Base-by-base conservation (phyloP, 2,888 invertebrate species). In the Coremacera marginata region DNA sequence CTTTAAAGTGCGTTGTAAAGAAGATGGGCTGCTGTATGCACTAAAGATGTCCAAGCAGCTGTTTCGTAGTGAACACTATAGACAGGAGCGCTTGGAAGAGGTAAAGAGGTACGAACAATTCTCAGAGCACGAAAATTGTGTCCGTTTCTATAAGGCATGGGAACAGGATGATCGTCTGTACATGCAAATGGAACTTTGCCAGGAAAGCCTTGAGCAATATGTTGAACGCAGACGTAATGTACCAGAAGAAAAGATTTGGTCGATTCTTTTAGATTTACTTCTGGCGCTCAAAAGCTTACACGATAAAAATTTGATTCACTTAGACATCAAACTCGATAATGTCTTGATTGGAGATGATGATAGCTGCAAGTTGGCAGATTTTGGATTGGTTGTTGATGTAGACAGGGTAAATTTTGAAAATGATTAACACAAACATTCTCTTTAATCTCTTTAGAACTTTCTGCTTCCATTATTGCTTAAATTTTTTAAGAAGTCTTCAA, bases 261-360 rank as follows among this genome's bases (percentile, higher is more conserved):
- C 92, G 78, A 92, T 93, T 79, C 87, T 94, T 31, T 89, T 92
- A 63, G 94, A 95, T 86, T 88, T 94, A 73, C 83, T 91, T 14
- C 83, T 89, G 80, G 94, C 93, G 22, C 86, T 95, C 3, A 91
- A 93, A 83, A 93, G 93, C 84, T 88, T 95, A 27, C 95, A 95
- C 85, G 91, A 91, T 78, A 90, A 92, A 71, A 91, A 93, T 84
- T 89, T 94, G 51, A 90, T 95, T 51, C 95, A 95, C 86, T 90
- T 95, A 88, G 95, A 95, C 88, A 93, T 95, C 52, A 95, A 95
- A 87, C 92, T 94, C 63, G 94, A 94, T 72, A 95, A 95, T 87
- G 94, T 95, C 70, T 91, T 95, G 83, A 91, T 95, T 76, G 91
- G 92, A 7, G 90, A 91, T 78, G 91, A 93, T 83, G 91, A 92